Conservation (phyloP, 23 tunicate species). For the Halocynthia roretzi region DNA sequence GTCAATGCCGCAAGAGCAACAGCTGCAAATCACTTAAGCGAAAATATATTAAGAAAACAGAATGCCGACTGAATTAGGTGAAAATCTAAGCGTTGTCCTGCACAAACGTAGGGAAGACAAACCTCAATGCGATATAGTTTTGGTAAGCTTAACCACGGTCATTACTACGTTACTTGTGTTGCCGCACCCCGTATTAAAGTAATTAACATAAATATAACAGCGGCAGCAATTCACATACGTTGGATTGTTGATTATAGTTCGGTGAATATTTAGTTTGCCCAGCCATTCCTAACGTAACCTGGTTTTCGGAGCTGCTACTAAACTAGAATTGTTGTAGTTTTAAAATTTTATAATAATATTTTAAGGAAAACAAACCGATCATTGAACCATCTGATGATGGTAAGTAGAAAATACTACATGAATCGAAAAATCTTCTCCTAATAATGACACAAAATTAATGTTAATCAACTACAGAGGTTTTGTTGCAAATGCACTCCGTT, state of each 20-base stretch:
- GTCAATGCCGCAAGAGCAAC: no score
- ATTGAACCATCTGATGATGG: constrained; percentile 71
- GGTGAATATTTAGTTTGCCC: no score
- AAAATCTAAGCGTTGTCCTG: constrained; percentile 85
- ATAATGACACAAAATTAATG: not conserved
- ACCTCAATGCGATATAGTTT: constrained; percentile 89
- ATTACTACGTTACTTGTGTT: not conserved
- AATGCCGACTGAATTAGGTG: not conserved
- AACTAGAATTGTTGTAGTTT: no score
- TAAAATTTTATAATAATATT: not conserved
- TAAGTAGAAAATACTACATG: constrained; percentile 15
- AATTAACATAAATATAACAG: no score
- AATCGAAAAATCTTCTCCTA: not conserved
- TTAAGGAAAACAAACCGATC: constrained; percentile 76
- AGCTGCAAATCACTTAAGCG: no score
- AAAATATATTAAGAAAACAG: no score
- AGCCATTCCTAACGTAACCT: no score
- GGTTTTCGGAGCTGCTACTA: no score
- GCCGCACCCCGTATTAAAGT: no score
- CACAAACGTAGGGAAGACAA: constrained; percentile 68
- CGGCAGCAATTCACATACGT: no score
- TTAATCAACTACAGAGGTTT: constrained; percentile 48
- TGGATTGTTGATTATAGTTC: no score
- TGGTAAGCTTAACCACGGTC: constrained; percentile 33
- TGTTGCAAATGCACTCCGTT: constrained; percentile 95